Evolutionary conservation across 2,888 invertebrate species (phyloP), one percentile per base, ranked within the genome.

Genomic region (Tinea pellionella): DNA sequence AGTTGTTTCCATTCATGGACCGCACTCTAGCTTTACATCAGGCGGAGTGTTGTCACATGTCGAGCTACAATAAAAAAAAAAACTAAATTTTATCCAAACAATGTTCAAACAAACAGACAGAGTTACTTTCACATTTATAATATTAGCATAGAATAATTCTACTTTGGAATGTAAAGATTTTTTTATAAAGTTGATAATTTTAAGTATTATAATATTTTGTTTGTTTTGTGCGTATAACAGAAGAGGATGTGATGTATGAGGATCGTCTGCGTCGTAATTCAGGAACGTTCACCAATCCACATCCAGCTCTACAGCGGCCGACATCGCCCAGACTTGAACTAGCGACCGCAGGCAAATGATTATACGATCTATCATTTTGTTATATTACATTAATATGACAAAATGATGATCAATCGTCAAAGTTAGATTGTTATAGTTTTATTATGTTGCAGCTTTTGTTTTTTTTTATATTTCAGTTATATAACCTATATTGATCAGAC

Each of bases 271-370:
- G 83, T 1, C 82, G 84, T 72, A 85, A 86, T 76, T 79, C 78
- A 29, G 87, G 86, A 67, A 84, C 81, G 30, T 84, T 72, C 77
- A 86, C 78, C 62, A 87, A 87, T 74, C 68, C 75, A 68, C 81
- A 80, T 67, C 85, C 87, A 62, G 81, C 81, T 68, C 76, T 86
- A 64, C 74, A 80, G 67, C 73, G 70, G 55, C 72, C 81, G 64
- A 70, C 80, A 58, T 75, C 82, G 68, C 86, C 87, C 68, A 80
- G 72, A 70, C 68, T 78, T 65, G 87, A 88, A 72, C 84, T 88
- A 72, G 86, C 80, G 68, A 85, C 86, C 62, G 84, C 86, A 83
- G 85, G 86, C 83, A 81, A 73, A 61, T 63, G 65, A 60, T 61
- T 43, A 61, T 64, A 62, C 59, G 62, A 51, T 9, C 56, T 24